Evolutionary conservation across 2,113 vertebrate genomes (phyloP).

Genomic region (Oryzias woworae): DNA sequence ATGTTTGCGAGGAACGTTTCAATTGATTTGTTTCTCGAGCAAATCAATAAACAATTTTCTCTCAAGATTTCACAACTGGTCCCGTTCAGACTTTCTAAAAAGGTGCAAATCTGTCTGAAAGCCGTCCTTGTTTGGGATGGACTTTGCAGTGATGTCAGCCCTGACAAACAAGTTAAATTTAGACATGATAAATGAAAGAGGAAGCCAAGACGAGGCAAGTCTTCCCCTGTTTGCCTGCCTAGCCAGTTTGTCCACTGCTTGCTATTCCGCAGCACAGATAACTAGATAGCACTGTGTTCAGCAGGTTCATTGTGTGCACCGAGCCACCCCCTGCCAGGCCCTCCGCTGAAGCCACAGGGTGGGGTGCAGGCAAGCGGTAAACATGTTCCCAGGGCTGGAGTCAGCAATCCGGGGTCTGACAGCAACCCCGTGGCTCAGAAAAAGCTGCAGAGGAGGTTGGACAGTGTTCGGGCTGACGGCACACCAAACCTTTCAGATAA

Average conservation of each 20-base stretch:
- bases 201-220: slow-evolving; percentile 17
- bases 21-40: slow-evolving; percentile 19
- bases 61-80: slow-evolving; percentile 13
- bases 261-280: slow-evolving; percentile 43
- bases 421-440: slow-evolving; percentile 78
- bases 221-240: slow-evolving; percentile 31
- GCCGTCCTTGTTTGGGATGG: background rate
- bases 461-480: slow-evolving; percentile 71
- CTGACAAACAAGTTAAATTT: slow-evolving; percentile 27
- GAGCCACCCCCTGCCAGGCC: slow-evolving; percentile 18
- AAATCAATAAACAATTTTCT: slow-evolving; percentile 1
- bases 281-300: slow-evolving; percentile 70
- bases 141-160: slow-evolving; percentile 4
- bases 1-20: slow-evolving; percentile 11
- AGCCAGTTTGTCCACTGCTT: slow-evolving; percentile 45
- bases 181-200: slow-evolving; percentile 20
- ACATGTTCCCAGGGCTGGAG: slow-evolving; percentile 76
- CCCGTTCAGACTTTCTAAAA: background rate
- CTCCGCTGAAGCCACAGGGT: slow-evolving; percentile 57
- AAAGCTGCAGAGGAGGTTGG: slow-evolving; percentile 72
- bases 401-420: slow-evolving; percentile 75
- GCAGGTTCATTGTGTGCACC: slow-evolving; percentile 79
- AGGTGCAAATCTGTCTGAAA: slow-evolving; percentile 1
- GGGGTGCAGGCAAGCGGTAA: slow-evolving; percentile 68
- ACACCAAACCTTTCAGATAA: slow-evolving; percentile 68